A percentile compares a stretch with the other conserved stretches of the same genome.
phyloP scores from a whole-genome alignment of 2,888 invertebrate species.

The Hydroisotoma schaefferi region DNA sequence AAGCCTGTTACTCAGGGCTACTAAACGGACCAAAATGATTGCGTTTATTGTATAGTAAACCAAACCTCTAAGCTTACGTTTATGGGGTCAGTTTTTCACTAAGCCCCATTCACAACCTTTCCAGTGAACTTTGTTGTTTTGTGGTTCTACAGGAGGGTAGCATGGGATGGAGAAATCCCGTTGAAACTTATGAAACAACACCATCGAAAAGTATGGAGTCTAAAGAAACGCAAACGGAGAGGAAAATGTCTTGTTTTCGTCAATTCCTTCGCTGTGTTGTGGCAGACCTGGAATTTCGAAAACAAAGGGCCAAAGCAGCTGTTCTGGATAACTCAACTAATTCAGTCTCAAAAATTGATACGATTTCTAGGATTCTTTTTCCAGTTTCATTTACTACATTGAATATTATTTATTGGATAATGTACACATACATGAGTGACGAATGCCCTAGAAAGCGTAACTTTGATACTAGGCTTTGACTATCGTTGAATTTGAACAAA shows the following conservation, averaged over 20 bases:
- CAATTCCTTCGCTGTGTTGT: slow-evolving; percentile 73
- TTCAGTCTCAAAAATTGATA: slow-evolving; percentile 81
- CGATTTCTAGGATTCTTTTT: slow-evolving; percentile 52
- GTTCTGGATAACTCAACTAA: slow-evolving; percentile 67
- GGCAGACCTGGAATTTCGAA: slow-evolving; percentile 54
- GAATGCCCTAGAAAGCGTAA: slow-evolving; percentile 31
- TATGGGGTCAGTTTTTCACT: slow-evolving; percentile 5
- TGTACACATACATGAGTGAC: slow-evolving; percentile 62
- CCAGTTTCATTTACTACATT: slow-evolving; percentile 81
- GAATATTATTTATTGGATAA: slow-evolving; percentile 85
- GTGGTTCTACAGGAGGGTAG: slow-evolving; percentile 15
- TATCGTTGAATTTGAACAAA: too few relatives aligned
- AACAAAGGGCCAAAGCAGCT: slow-evolving; percentile 65
- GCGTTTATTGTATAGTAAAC: too few relatives aligned
- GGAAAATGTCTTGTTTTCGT: slow-evolving; percentile 68
- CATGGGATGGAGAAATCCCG: slow-evolving; percentile 17
- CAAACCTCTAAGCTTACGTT: too few relatives aligned
- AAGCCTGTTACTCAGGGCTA: not conserved
- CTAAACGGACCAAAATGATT: too few relatives aligned
- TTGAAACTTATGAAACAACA: slow-evolving; percentile 11
- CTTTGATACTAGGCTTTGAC: slow-evolving; percentile 1
- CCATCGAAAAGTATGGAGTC: slow-evolving; percentile 14
- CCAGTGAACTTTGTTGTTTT: not conserved
- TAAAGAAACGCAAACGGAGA: slow-evolving; percentile 73
- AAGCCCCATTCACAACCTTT: not conserved